Percentiles rank a stretch among this genome's conserved stretches.
Conservation (phyloP, 2,888 invertebrate genomes). For the Neoaliturus tenellus region DNA sequence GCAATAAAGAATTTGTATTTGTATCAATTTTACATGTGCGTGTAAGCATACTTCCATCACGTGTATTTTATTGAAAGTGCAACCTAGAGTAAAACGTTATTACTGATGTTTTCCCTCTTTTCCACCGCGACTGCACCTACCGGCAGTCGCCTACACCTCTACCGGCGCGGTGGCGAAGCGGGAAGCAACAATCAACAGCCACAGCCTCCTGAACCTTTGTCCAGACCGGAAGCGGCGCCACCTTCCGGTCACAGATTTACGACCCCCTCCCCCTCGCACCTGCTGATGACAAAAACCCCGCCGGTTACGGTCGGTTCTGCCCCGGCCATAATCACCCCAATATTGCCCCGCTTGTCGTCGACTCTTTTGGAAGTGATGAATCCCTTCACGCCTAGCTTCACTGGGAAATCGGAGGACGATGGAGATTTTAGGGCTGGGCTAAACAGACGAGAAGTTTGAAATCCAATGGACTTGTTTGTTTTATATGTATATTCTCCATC, state of each 20-base stretch:
- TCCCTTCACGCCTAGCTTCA: neutral
- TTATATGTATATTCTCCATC: too few relatives aligned
- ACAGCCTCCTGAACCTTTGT: slow-evolving; percentile 13
- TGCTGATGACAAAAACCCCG: slow-evolving; percentile 21
- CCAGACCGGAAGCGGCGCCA: slow-evolving; percentile 5
- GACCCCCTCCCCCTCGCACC: neutral
- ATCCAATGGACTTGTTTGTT: too few relatives aligned
- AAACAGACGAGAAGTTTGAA: too few relatives aligned
- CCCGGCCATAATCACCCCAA: neutral
- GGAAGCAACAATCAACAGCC: slow-evolving; percentile 13
- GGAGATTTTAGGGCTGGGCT: too few relatives aligned
- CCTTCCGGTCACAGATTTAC: slow-evolving; percentile 48
- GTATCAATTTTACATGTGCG: too few relatives aligned
- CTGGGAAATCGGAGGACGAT: neutral
- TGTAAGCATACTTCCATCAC: too few relatives aligned
- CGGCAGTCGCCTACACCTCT: too few relatives aligned
- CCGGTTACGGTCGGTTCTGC: slow-evolving; percentile 3
- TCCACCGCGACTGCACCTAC: neutral
- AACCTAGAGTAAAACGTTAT: too few relatives aligned
- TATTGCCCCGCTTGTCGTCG: neutral
- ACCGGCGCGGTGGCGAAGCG: neutral
- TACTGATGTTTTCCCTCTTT: too few relatives aligned
- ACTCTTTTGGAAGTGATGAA: slow-evolving; percentile 4
- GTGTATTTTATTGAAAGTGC: too few relatives aligned
- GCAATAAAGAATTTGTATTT: too few relatives aligned